phyloP scores from a whole-genome alignment of 2,797 vertebrate genomes.

The Halcyon smyrnensis region DNA sequence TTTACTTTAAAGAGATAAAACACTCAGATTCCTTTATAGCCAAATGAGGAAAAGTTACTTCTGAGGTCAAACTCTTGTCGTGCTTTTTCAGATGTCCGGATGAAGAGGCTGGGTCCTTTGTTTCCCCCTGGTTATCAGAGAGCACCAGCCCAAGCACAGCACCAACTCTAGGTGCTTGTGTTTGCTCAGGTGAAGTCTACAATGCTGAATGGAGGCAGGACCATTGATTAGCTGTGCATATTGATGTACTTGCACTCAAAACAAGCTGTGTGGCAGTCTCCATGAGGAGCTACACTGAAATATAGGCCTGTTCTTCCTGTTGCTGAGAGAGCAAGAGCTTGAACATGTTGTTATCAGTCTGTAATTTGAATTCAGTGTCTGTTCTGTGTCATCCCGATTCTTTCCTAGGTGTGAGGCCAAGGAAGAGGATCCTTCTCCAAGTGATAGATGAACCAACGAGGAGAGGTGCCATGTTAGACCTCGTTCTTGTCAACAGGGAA shows the following conservation, averaged over 20 bases:
- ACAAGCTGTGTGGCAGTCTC: not conserved
- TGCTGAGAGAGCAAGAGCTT: not conserved
- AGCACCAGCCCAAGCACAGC: not conserved
- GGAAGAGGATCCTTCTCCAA: no score
- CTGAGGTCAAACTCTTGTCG: not conserved
- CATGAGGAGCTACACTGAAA: not conserved
- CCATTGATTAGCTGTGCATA: not conserved
- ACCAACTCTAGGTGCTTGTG: not conserved
- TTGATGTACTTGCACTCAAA: not conserved
- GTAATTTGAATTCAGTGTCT: not conserved
- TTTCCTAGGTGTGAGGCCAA: not conserved
- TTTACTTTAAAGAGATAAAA: not conserved
- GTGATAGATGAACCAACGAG: no score
- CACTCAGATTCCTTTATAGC: not conserved
- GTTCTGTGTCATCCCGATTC: not conserved
- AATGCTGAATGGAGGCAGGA: not conserved
- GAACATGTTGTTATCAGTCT: conserved; percentile 26
- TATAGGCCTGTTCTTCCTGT: not conserved
- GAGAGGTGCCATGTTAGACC: no score
- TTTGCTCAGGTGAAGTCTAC: not conserved
- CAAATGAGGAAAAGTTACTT: not conserved
- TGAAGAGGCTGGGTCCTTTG: not conserved
- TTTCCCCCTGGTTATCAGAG: not conserved
- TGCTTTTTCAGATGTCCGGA: not conserved
- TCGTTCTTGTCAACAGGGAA: no score